phyloP scores from a whole-genome alignment of 2,797 vertebrate species.

The Myotis myotis region DNA sequence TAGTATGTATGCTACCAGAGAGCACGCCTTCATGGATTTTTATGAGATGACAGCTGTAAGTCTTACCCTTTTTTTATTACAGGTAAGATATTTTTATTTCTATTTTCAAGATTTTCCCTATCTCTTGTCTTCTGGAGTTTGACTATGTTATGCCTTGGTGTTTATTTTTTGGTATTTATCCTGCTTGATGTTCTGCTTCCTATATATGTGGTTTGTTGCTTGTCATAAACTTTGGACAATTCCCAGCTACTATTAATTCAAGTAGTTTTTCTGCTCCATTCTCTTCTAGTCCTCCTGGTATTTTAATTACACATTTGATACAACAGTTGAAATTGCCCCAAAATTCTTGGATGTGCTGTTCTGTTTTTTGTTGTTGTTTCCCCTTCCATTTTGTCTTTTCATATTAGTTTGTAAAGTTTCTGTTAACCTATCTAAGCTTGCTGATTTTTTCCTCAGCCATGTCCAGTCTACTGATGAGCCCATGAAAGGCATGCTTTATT shows the following conservation, averaged over 20 bases:
- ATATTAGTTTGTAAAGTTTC: conserved; percentile 6
- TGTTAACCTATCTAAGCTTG: neutral
- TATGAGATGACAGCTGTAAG: neutral
- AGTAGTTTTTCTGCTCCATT: neutral
- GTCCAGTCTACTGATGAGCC: neutral
- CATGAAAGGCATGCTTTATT: neutral
- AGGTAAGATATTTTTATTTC: neutral
- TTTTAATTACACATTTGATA: neutral
- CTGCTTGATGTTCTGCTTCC: neutral
- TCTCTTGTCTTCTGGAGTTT: neutral
- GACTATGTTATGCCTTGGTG: neutral
- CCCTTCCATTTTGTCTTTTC: neutral
- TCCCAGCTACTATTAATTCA: neutral
- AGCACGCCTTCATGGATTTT: neutral
- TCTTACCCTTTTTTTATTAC: neutral
- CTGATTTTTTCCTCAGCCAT: neutral
- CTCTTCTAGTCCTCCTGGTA: neutral
- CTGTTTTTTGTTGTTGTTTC: neutral
- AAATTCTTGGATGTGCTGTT: neutral
- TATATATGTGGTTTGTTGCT: neutral
- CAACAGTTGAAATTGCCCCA: neutral
- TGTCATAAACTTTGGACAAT: neutral
- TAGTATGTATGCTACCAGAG: neutral
- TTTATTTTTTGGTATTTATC: neutral
- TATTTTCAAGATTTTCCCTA: neutral